These are phyloP conservation scores for Oreochromis aureus DNA, from an alignment of 2,113 vertebrate genomes.

Conservation along the genomic window DNA sequence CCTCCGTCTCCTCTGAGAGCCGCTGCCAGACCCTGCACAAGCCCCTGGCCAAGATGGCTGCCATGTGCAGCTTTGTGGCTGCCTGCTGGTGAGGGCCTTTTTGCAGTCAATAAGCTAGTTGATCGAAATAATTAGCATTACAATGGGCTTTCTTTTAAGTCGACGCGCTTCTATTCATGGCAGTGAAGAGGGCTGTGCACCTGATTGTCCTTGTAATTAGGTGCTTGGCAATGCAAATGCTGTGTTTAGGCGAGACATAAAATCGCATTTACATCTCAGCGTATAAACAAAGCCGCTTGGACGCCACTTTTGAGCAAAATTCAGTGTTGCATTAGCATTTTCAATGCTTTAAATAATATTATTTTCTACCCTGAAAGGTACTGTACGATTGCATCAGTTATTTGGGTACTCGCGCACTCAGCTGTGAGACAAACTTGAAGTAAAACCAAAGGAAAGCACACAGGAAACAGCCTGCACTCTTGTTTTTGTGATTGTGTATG, in stretches of 20 bases:
- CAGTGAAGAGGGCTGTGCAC: constrained; percentile 25
- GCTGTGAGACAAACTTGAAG: not conserved
- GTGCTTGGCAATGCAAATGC: constrained; percentile 47
- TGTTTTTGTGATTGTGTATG: constrained; percentile 28
- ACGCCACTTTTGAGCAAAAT: not conserved
- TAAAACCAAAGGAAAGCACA: not conserved
- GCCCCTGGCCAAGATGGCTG: constrained; percentile 44
- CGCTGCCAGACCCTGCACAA: not conserved
- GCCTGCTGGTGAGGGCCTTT: constrained; percentile 53
- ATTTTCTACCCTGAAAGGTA: not conserved
- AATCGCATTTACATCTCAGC: not conserved
- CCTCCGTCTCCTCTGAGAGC: not conserved
- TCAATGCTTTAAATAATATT: not conserved
- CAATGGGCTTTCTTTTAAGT: constrained; percentile 55
- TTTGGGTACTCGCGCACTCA: not conserved
- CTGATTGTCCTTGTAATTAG: constrained; percentile 40
- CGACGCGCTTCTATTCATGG: constrained; percentile 3
- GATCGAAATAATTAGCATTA: constrained; percentile 60
- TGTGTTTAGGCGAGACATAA: constrained; percentile 12
- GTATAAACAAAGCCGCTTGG: not conserved
- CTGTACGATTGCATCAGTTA: not conserved
- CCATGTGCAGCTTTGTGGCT: constrained; percentile 46
- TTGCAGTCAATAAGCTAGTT: constrained; percentile 66
- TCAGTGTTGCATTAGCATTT: not conserved
- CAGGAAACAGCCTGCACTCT: constrained; percentile 8